phyloP scores from a whole-genome alignment of 23 tunicate genomes.

The Halocynthia aurantium region DNA sequence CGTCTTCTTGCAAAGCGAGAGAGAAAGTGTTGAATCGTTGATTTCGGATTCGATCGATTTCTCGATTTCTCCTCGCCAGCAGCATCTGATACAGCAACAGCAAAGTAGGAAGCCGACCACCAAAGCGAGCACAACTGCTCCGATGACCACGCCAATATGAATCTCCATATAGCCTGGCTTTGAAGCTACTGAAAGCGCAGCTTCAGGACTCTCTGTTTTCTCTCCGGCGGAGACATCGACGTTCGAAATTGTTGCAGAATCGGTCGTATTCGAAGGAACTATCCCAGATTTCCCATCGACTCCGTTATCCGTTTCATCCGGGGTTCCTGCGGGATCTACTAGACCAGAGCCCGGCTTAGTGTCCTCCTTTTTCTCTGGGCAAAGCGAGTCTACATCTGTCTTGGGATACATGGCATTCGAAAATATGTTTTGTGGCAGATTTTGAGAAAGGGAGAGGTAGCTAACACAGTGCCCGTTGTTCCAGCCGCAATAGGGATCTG shows the following conservation, averaged over 20 bases:
- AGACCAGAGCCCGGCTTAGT: not conserved
- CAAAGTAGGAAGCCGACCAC: slow-evolving; percentile 11
- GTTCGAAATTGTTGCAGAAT: not conserved
- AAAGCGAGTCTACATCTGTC: not conserved
- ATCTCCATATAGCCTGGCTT: not conserved
- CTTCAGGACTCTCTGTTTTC: not conserved
- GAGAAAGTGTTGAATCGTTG: slow-evolving; percentile 1
- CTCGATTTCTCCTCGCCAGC: slow-evolving; percentile 6
- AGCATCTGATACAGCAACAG: slow-evolving; percentile 31
- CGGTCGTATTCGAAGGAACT: not conserved
- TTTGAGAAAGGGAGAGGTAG: not conserved
- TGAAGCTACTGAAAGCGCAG: not conserved
- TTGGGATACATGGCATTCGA: slow-evolving; percentile 22
- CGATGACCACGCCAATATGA: slow-evolving; percentile 1
- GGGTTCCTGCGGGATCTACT: not conserved
- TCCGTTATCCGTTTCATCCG: not conserved
- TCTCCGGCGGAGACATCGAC: not conserved
- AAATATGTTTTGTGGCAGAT: slow-evolving; percentile 17
- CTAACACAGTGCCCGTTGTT: slow-evolving; percentile 36
- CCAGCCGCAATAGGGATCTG: slow-evolving; percentile 92
- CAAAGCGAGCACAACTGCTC: slow-evolving; percentile 19
- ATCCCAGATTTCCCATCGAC: not conserved
- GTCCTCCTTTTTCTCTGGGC: slow-evolving; percentile 8
- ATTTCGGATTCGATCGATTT: slow-evolving; percentile 6
- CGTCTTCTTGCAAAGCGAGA: slow-evolving; percentile 14